Evolutionary conservation across 2,888 invertebrate species (phyloP), one percentile per base, ranked within the genome.

Genomic region (Plebejus argus): DNA sequence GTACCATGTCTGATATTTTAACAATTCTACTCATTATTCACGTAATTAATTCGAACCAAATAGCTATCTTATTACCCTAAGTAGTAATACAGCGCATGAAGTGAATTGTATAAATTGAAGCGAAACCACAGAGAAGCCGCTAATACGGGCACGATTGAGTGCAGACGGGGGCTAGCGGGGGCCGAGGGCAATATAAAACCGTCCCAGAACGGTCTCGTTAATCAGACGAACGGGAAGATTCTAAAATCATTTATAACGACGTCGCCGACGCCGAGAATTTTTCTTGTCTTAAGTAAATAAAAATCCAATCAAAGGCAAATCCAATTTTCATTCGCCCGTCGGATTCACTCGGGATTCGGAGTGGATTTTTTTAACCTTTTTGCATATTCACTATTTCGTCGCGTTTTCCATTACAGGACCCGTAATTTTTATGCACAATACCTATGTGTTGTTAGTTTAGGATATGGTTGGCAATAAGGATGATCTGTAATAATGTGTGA

Each of bases 261-360:
- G 89, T 87, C 88, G 85, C 84, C 82, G 81, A 78, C 82, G 83
- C 81, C 81, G 83, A 85, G 88, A 92, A 91, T 92, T 93, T 92
- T 93, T 93, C 93, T 94, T 93, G 93, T 93, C 93, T 93, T 94
- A 93, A 93, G 93, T 93, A 93, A 94, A 94, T 94, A 94, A 93
- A 93, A 93, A 92, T 93, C 93, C 93, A 94, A 94, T 94, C 93
- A 93, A 91, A 86, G 85, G 88, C 88, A 92, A 93, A 94, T 93
- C 90, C 93, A 93, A 94, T 93, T 94, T 94, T 93, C 92, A 93
- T 93, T 91, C 89, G 90, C 87, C 80, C 91, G 89, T 86, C 86
- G 88, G 91, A 91, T 89, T 89, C 92, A 85, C 90, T 83, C 85
- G 90, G 91, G 91, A 91, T 90, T 86, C 85, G 81, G 81, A 39